Base-by-base conservation (phyloP, 2,113 vertebrate species). In the Elaphurus davidianus region DNA sequence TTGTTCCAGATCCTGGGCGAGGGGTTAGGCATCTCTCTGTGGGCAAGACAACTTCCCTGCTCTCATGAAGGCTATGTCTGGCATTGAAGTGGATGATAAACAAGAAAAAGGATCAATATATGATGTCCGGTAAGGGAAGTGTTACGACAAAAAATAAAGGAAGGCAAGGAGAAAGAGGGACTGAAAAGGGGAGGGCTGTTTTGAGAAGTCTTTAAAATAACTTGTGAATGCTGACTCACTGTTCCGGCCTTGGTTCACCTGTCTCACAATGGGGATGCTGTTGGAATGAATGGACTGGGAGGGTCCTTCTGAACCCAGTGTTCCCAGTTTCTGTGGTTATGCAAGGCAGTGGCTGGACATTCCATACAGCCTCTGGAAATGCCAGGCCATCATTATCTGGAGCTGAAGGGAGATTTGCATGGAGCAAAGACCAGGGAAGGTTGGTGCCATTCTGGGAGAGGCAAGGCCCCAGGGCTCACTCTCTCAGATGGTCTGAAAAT, bases 351-450 rank as follows among this genome's bases (percentile, higher is more conserved):
- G 52, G 87, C 90, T 94, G 87, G 78, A 82, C 93, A 82, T 96
- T 95, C 81, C 89, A 78, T 74, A 40, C 0, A 11, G 87, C 36
- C 71, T 54, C 90, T 96, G 92, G 90, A 96, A 98, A 96, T 40
- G 92, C 94, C 62, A 89, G 45, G 91, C n/a, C 86, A 67, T 96
- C 59, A 57, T 92, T 95, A 95, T 82, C 54, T 79, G 52, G 87
- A 94, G 45, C 30, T 91, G 64, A n/a, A 90, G 64, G 87, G 59
- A 87, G 47, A 96, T 98, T 98, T 98, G 94, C 96, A 95, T 91
- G 45, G 27, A 81, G 27, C 17, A 54, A 97, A 87, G 83, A 52
- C 60, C 33, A 28, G 40, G 57, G 40, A 79, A 33, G 84, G 40
- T 16, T 55, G 89, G 83, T 33, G 23, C 84, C 36, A 19, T 89